Conservation (phyloP, 2,888 invertebrate species). For the Dryadula phaetusa region DNA sequence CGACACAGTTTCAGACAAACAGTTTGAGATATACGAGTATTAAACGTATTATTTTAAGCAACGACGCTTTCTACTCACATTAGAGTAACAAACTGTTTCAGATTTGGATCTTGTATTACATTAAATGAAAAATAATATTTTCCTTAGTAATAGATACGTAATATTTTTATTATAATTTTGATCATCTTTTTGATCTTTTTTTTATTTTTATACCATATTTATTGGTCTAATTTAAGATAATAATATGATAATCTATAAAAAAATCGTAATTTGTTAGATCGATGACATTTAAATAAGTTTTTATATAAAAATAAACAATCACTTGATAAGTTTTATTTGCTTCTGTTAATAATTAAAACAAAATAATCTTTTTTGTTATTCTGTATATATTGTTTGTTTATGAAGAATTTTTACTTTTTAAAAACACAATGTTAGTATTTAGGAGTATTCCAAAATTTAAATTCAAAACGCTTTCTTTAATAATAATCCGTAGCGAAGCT, state of each 20-base stretch:
- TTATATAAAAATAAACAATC: neutral
- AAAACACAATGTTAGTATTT: neutral
- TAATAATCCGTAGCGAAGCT: constrained; percentile 1
- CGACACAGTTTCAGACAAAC: constrained; percentile 26
- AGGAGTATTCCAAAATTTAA: neutral
- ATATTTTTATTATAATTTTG: neutral
- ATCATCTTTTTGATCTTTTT: neutral
- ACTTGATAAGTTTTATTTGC: constrained; percentile 3
- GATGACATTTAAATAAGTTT: neutral
- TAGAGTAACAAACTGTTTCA: neutral
- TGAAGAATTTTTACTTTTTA: neutral
- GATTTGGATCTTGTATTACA: neutral
- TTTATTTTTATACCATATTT: neutral
- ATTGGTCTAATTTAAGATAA: neutral
- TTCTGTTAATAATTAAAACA: neutral
- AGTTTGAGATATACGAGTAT: neutral
- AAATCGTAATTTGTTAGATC: neutral
- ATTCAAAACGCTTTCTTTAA: neutral
- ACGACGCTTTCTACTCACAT: neutral
- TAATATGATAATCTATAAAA: constrained; percentile 3
- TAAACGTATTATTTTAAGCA: constrained; percentile 20
- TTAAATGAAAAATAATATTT: neutral
- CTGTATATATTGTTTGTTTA: neutral
- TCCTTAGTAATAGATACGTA: neutral
- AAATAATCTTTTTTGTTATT: neutral